Conservation (phyloP, 2,113 vertebrate genomes). For the Empidonax alnorum region DNA sequence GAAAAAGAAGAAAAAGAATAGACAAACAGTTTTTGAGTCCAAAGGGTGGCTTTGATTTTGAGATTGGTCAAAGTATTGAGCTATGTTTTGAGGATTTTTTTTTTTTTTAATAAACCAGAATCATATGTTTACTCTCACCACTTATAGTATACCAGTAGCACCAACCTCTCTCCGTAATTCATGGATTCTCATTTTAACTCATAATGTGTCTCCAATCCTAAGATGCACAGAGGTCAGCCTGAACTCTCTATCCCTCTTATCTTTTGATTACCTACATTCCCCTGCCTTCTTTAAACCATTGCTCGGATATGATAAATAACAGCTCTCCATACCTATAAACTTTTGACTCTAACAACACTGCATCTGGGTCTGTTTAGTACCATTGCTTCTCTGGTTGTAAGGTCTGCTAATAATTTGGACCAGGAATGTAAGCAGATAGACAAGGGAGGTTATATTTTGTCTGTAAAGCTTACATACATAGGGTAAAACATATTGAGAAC, state of each 20-base stretch:
- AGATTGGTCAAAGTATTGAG: not conserved
- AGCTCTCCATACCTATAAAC: conserved; percentile 12
- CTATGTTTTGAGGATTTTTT: not conserved
- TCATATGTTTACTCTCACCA: not conserved
- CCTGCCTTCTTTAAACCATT: not conserved
- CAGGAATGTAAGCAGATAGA: conserved; percentile 44
- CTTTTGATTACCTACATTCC: conserved; percentile 25
- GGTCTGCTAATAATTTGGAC: conserved; percentile 51
- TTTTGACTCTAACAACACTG: conserved; percentile 18
- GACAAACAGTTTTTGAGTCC: not conserved
- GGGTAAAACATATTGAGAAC: conserved; percentile 38
- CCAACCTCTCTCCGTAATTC: not conserved
- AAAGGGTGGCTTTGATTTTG: not conserved
- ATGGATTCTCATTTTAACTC: not conserved
- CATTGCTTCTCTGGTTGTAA: conserved; percentile 38
- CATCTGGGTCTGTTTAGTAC: conserved; percentile 48
- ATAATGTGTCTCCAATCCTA: not conserved
- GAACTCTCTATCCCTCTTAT: conserved; percentile 13
- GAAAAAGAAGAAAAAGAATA: rapidly evolving
- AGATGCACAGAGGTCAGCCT: not conserved
- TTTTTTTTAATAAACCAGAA: not conserved
- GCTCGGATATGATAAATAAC: conserved; percentile 27
- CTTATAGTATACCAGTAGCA: not conserved
- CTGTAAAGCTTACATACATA: conserved; percentile 26
- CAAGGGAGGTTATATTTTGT: conserved; percentile 28